phyloP scores from a whole-genome alignment of 2,113 vertebrate genomes.

The Mola mola region DNA sequence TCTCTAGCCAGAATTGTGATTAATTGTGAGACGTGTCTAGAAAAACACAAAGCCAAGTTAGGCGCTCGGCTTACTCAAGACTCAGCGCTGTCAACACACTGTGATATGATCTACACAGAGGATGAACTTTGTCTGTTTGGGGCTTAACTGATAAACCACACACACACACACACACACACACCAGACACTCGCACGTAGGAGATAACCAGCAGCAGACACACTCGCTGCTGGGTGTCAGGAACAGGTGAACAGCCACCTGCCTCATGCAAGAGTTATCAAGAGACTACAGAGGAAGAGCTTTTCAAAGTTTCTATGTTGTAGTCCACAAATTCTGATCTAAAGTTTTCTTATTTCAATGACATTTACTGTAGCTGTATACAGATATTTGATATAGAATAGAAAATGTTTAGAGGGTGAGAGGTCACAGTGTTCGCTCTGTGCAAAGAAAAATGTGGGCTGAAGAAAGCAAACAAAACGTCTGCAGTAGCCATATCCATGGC shows the following conservation, averaged over 20 bases:
- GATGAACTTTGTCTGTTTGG: conserved; percentile 79
- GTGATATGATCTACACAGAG: conserved; percentile 77
- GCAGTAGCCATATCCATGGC: too few relatives aligned
- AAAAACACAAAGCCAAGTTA: conserved; percentile 64
- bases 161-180: conserved; percentile 34
- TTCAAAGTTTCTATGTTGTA: too few relatives aligned
- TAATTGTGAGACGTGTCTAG: conserved; percentile 70
- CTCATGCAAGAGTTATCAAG: neutral
- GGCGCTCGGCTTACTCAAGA: conserved; percentile 74
- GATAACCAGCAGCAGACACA: conserved; percentile 50
- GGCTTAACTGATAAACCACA: conserved; percentile 80
- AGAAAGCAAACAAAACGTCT: too few relatives aligned
- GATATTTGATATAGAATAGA: too few relatives aligned
- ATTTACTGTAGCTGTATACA: too few relatives aligned
- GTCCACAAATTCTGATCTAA: too few relatives aligned
- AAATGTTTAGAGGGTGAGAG: too few relatives aligned
- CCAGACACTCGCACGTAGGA: conserved; percentile 31
- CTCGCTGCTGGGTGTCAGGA: conserved; percentile 62
- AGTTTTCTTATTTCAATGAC: too few relatives aligned
- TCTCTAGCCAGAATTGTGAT: conserved; percentile 60
- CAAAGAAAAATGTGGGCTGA: too few relatives aligned
- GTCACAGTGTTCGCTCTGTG: too few relatives aligned
- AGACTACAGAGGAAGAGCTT: too few relatives aligned
- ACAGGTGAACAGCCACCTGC: conserved; percentile 75
- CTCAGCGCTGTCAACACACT: conserved; percentile 76